These are phyloP conservation scores for Buceros bicornis DNA, from an alignment of 2,797 vertebrate species.

Conservation along the genomic window DNA sequence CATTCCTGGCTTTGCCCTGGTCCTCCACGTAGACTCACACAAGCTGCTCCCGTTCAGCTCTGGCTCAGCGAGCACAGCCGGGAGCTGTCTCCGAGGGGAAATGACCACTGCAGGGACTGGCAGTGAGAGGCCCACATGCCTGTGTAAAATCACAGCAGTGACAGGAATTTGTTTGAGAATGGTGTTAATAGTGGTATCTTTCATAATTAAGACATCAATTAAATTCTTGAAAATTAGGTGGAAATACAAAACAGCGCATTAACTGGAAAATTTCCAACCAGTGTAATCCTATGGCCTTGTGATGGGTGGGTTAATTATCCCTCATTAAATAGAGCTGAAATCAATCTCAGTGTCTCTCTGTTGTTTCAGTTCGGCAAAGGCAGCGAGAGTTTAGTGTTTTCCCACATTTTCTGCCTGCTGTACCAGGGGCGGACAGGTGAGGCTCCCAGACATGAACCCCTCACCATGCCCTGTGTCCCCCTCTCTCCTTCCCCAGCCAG, in stretches of 20 bases:
- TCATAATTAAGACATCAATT: constrained; percentile 19
- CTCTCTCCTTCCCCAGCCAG: neutral
- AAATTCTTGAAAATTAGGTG: neutral
- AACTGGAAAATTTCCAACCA: constrained; percentile 20
- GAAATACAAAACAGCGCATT: neutral
- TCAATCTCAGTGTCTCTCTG: neutral
- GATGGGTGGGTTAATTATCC: neutral
- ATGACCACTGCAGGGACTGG: neutral
- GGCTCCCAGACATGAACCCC: fast-evolving
- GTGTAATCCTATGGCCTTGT: neutral
- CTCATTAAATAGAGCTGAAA: neutral
- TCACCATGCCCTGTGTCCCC: fast-evolving
- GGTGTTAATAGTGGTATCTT: neutral
- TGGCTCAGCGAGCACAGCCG: neutral
- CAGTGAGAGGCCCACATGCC: neutral
- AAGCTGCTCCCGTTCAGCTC: neutral
- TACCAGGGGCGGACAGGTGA: fast-evolving
- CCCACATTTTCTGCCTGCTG: neutral
- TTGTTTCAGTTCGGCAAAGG: neutral
- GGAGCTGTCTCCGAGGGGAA: neutral
- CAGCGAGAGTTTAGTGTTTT: neutral
- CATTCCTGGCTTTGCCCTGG: neutral
- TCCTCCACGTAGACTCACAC: neutral
- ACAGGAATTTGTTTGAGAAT: neutral
- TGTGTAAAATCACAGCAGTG: neutral